Conservation (phyloP, 2,888 invertebrate genomes). For the Ennomos quercinarius region DNA sequence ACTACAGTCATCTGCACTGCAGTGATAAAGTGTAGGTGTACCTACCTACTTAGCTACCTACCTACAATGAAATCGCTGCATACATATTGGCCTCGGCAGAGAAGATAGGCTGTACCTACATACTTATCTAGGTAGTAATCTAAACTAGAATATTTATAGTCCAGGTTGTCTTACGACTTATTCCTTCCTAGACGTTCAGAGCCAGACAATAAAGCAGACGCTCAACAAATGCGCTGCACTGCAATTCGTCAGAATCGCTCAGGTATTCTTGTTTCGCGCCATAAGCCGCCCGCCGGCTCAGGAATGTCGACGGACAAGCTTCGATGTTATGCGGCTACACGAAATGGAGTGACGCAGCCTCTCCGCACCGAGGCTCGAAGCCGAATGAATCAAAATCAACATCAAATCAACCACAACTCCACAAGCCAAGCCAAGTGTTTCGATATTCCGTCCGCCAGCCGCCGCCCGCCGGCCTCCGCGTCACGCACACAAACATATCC, state of each 20-base stretch:
- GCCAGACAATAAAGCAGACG: conserved; percentile 7
- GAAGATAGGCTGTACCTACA: too few relatives aligned
- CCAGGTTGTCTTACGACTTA: neutral
- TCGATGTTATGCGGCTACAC: conserved; percentile 59
- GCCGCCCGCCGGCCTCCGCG: conserved; percentile 47
- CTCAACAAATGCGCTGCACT: conserved; percentile 58
- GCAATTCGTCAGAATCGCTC: conserved; percentile 76
- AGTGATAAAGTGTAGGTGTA: too few relatives aligned
- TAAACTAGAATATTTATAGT: too few relatives aligned
- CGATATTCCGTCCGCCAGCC: conserved; percentile 44
- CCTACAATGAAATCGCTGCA: too few relatives aligned
- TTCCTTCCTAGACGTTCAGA: conserved; percentile 8
- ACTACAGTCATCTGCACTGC: too few relatives aligned
- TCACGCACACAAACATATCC: conserved; percentile 66
- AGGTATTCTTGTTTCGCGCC: conserved; percentile 80
- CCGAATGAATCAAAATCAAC: conserved; percentile 54
- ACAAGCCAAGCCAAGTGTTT: conserved; percentile 27
- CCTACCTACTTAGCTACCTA: too few relatives aligned
- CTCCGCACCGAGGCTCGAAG: conserved; percentile 52
- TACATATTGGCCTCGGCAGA: too few relatives aligned
- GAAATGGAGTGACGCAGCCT: conserved; percentile 60
- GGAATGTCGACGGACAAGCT: conserved; percentile 80
- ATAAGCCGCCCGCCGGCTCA: conserved; percentile 65
- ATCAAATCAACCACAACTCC: conserved; percentile 9
- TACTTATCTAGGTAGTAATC: too few relatives aligned